Evolutionary conservation across 2,113 vertebrate species (phyloP).

Genomic region (Ctenodactylus gundi): DNA sequence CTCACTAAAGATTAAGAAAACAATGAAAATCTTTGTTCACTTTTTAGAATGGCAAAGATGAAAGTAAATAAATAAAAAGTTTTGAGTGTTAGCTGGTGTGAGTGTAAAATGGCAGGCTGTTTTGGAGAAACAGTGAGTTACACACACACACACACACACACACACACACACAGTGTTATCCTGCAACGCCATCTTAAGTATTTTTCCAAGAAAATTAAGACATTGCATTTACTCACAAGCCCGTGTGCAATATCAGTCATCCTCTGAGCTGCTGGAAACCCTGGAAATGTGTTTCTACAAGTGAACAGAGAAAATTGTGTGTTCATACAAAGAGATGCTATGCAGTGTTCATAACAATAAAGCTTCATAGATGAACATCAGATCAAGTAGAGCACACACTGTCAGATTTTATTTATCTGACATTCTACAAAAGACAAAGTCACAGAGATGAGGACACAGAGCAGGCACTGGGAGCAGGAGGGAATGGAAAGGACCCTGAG

Average conservation of each 20-base stretch:
- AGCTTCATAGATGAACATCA: neutral
- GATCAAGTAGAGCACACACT: neutral
- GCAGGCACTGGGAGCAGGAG: accelerated
- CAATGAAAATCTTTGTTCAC: neutral
- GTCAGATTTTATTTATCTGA: neutral
- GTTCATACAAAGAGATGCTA: neutral
- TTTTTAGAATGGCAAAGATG: neutral
- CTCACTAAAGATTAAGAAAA: neutral
- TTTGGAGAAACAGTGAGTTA: no score
- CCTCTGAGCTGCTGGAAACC: neutral
- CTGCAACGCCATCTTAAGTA: neutral
- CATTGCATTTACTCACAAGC: neutral
- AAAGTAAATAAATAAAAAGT: neutral
- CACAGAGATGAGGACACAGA: neutral
- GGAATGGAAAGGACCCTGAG: neutral
- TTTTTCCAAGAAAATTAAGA: neutral
- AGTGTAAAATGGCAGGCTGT: no score
- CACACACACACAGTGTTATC: neutral
- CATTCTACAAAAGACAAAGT: neutral
- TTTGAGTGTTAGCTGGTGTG: neutral
- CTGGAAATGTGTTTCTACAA: neutral
- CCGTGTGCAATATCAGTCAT: neutral
- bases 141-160: no score
- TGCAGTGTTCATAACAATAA: neutral
- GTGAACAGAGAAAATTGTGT: neutral